Evolutionary conservation across 2,113 vertebrate genomes (phyloP), one percentile per base, ranked within the genome.

Genomic region (Rhabdornis inornatus): DNA sequence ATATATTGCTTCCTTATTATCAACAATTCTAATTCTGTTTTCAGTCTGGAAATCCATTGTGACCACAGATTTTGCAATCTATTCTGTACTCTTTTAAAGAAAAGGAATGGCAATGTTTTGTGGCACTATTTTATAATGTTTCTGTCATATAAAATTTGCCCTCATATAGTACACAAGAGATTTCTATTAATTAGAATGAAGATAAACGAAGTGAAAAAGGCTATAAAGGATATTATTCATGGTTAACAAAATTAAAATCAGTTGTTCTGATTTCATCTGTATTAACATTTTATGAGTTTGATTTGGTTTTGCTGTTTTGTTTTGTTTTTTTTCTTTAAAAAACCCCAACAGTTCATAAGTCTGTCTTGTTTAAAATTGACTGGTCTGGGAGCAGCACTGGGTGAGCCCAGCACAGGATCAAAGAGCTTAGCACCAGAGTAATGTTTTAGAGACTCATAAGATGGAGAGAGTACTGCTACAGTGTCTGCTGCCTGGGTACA

Each of bases 401-500:
- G 19, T 81, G 44, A 93, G 17, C 39, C 28, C 52, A 63, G 40
- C 4, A 21, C 47, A 47, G 4, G 5, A 82, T 17, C 61, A 49
- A 45, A 84, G 60, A 64, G 23, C 10, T 59, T 13, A 79, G 60
- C 65, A 68, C 23, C 83, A 59, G 15, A 89, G 44, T 12, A 45
- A 70, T 27, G 39, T 49, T 91, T 77, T 9, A 78, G 47, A 79
- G 61, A 52, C 76, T 66, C 31, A 35, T 24, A 27, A 81, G 52
- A 52, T 10, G 60, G 7, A 82, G 65, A 37, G 13, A 85, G 23
- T 11, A 21, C 23, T 37, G 31, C 37, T 55, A 11, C 27, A 40
- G 1, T 15, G 44, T 24, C 69, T 68, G 42, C 10, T 3, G 4
- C 65, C 71, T 65, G 37, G 31, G 22, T 49, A 55, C 0, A 0